These are phyloP conservation scores for Pangasius djambal DNA, from an alignment of 2,797 vertebrate species.

Conservation along the genomic window DNA sequence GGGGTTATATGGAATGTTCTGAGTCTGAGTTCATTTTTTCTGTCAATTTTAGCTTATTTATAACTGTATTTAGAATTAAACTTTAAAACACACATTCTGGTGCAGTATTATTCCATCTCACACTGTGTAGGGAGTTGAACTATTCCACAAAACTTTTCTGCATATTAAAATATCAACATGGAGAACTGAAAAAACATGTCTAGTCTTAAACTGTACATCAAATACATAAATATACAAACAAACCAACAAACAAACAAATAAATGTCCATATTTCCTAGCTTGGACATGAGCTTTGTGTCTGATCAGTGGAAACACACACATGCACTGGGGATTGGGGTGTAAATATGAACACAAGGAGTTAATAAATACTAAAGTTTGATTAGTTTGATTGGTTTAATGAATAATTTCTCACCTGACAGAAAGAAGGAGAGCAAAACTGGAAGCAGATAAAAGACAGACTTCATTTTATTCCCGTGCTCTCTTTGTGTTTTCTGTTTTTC, in stretches of 20 bases:
- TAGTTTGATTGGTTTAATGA: neutral
- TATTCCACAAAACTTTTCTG: neutral
- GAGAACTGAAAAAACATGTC: neutral
- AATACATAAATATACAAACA: neutral
- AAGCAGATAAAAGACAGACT: constrained; percentile 9
- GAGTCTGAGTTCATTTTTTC: neutral
- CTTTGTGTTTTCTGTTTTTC: constrained; percentile 30
- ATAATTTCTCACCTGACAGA: constrained; percentile 47
- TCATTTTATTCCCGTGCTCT: constrained; percentile 33
- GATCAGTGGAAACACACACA: neutral
- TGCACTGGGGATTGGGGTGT: neutral
- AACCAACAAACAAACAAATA: neutral
- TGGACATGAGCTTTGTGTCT: neutral
- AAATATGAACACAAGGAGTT: neutral
- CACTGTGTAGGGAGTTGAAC: neutral
- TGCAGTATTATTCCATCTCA: neutral
- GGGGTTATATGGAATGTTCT: neutral
- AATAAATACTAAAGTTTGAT: neutral
- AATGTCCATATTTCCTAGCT: neutral
- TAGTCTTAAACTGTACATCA: neutral
- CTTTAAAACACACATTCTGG: neutral
- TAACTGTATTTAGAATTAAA: neutral
- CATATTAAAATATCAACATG: neutral
- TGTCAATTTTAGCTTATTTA: neutral
- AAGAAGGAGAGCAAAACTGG: constrained; percentile 37